phyloP scores from a whole-genome alignment of 1,140 invertebrate species.

The Sesamia nonagrioides region DNA sequence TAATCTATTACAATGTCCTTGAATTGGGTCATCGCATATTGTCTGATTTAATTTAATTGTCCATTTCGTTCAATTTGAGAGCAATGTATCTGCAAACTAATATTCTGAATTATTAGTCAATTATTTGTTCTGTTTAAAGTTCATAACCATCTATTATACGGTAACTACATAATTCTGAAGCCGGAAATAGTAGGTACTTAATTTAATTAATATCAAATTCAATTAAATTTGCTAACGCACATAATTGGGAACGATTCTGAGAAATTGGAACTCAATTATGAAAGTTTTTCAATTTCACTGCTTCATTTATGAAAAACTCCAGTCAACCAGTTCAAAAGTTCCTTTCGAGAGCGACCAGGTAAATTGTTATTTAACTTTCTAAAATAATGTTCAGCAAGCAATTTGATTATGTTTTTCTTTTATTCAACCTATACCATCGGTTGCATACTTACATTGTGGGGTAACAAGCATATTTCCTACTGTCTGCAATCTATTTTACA shows the following conservation, averaged over 20 bases:
- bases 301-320: no score
- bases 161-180: slow-evolving; percentile 21
- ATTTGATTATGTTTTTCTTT: no score
- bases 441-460: no score
- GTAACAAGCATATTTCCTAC: no score
- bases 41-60: slow-evolving; percentile 16
- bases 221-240: slow-evolving; percentile 23
- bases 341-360: not conserved
- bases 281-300: not conserved
- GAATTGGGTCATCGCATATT: slow-evolving; percentile 7
- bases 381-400: no score
- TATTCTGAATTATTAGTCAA: no score
- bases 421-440: no score
- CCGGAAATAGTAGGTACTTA: not conserved
- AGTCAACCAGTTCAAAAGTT: not conserved
- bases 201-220: slow-evolving; percentile 6
- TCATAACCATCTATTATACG: not conserved
- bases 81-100: not conserved
- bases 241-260: slow-evolving; percentile 15
- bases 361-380: not conserved
- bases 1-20: not conserved
- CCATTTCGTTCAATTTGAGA: not conserved
- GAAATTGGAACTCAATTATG: not conserved
- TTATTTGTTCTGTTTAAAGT: not conserved
- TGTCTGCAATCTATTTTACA: not conserved